phyloP scores from a whole-genome alignment of 1,140 invertebrate genomes.

The Elymnias hypermnestra region DNA sequence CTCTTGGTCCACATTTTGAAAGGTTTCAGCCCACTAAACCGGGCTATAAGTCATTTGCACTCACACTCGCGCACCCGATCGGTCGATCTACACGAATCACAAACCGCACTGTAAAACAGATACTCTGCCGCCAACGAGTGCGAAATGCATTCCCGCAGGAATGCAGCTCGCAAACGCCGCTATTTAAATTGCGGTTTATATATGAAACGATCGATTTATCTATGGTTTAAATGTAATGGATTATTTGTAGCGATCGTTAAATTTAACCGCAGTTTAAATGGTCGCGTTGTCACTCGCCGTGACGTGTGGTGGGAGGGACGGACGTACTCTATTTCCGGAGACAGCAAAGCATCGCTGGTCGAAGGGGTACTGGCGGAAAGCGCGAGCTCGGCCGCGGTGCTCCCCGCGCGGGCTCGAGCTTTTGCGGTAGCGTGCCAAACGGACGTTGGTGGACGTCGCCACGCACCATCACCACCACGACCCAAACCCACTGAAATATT shows the following conservation, averaged over 20 bases:
- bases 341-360: slow-evolving; percentile 77
- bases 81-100: slow-evolving; percentile 56
- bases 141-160: slow-evolving; percentile 45
- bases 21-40: slow-evolving; percentile 48
- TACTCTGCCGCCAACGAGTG: slow-evolving; percentile 35
- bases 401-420: slow-evolving; percentile 47
- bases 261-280: slow-evolving; percentile 51
- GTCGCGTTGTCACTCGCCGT: slow-evolving; percentile 28
- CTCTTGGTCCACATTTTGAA: slow-evolving; percentile 71
- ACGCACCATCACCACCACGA: background rate
- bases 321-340: slow-evolving; percentile 76
- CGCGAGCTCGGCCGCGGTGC: slow-evolving; percentile 21
- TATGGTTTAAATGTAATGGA: background rate
- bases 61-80: slow-evolving; percentile 66
- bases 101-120: slow-evolving; percentile 55
- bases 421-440: slow-evolving; percentile 53
- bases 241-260: slow-evolving; percentile 17
- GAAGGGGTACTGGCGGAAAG: slow-evolving; percentile 69
- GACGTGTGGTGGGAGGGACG: slow-evolving; percentile 14
- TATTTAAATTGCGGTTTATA: slow-evolving; percentile 39
- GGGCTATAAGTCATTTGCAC: slow-evolving; percentile 71
- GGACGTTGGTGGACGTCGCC: slow-evolving; percentile 24
- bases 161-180: slow-evolving; percentile 40
- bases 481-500: background rate
- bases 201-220: background rate